Evolutionary conservation across 2,888 invertebrate species (phyloP).

Genomic region (Endotricha flammealis): DNA sequence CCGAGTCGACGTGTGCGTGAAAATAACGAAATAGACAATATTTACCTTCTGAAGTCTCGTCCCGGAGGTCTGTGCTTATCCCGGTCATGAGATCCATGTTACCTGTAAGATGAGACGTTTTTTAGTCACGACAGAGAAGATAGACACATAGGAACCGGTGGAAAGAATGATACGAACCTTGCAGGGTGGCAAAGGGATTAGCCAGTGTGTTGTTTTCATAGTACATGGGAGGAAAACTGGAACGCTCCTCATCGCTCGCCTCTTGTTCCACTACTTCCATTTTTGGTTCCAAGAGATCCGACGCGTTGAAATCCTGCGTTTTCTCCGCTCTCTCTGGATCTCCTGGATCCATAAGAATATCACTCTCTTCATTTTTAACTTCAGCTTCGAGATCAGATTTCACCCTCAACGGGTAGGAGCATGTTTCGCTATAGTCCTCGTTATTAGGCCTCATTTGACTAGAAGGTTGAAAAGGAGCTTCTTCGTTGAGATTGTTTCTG

Average conservation of each 20-base stretch:
- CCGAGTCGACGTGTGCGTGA: slow-evolving; percentile 75
- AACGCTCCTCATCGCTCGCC: slow-evolving; percentile 82
- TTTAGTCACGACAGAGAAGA: slow-evolving; percentile 7
- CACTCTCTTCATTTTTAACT: slow-evolving; percentile 71
- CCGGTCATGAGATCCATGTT: slow-evolving; percentile 71
- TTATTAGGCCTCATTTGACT: slow-evolving; percentile 78
- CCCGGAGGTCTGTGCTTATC: slow-evolving; percentile 62
- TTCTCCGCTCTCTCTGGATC: slow-evolving; percentile 61
- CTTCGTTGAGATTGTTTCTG: slow-evolving; percentile 77
- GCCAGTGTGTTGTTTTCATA: slow-evolving; percentile 67
- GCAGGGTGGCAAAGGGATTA: slow-evolving; percentile 70
- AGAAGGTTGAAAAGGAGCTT: slow-evolving; percentile 76
- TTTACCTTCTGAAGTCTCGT: slow-evolving; percentile 71
- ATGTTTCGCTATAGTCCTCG: slow-evolving; percentile 73
- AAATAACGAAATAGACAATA: slow-evolving; percentile 56
- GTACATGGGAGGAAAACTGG: slow-evolving; percentile 60
- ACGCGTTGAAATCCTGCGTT: slow-evolving; percentile 65
- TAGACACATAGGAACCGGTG: slow-evolving; percentile 3
- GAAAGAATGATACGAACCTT: slow-evolving; percentile 50
- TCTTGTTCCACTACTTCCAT: slow-evolving; percentile 84
- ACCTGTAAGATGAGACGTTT: slow-evolving; percentile 39
- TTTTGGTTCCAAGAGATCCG: slow-evolving; percentile 81
- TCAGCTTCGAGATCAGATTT: slow-evolving; percentile 78
- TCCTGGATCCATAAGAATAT: slow-evolving; percentile 67
- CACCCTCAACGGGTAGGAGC: slow-evolving; percentile 71